A percentile compares a stretch with the other conserved stretches of the same genome.
phyloP scores from a whole-genome alignment of 2,888 invertebrate species.

The Drosophila formosana region DNA sequence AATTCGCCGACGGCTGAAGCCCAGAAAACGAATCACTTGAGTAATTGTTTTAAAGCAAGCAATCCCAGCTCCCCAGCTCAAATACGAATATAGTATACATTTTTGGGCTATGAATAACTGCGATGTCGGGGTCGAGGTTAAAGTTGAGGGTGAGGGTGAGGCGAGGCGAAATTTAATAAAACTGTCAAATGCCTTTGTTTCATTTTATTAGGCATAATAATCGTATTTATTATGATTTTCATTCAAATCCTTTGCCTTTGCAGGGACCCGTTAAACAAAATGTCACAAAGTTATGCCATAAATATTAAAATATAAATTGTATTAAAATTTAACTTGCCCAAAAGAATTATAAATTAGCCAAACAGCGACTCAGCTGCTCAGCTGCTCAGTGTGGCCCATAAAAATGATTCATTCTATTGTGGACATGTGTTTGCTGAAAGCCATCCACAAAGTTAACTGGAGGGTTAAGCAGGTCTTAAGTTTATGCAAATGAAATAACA shows the following conservation, averaged over 20 bases:
- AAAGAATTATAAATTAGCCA: constrained; percentile 50
- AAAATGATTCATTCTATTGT: constrained; percentile 66
- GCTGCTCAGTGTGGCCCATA: constrained; percentile 30
- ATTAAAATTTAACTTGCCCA: constrained; percentile 45
- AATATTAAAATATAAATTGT: constrained; percentile 71
- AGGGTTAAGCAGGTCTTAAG: constrained; percentile 47
- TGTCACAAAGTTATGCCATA: constrained; percentile 64
- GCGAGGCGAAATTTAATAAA: constrained; percentile 63
- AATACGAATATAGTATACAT: constrained; percentile 9
- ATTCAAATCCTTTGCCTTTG: constrained; percentile 36
- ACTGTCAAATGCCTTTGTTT: constrained; percentile 61
- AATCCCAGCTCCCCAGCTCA: background rate
- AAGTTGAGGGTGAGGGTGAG: background rate
- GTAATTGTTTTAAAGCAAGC: constrained; percentile 47
- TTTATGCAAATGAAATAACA: constrained; percentile 77
- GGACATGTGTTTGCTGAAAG: constrained; percentile 56
- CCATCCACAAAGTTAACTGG: background rate
- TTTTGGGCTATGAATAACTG: constrained; percentile 15
- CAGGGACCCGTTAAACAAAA: constrained; percentile 17
- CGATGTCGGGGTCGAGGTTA: background rate
- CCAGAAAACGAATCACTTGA: constrained; percentile 29
- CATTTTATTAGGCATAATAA: constrained; percentile 47
- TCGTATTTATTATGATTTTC: constrained; percentile 51
- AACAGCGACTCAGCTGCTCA: constrained; percentile 10
- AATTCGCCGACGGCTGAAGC: constrained; percentile 3